Conservation (phyloP, 2,797 vertebrate species). For the Micropoecilia bifurca region DNA sequence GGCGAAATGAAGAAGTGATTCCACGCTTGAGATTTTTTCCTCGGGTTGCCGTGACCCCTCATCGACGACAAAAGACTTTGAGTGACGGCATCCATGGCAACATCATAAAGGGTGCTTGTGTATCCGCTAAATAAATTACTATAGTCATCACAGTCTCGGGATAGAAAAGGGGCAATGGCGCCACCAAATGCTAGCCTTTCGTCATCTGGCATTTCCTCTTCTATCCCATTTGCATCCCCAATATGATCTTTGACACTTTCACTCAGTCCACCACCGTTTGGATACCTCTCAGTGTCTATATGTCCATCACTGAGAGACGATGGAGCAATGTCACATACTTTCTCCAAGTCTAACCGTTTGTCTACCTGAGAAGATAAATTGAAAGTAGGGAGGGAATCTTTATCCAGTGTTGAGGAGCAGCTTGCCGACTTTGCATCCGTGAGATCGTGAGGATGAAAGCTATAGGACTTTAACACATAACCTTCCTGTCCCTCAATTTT, state of each 20-base stretch:
- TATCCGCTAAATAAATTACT: slow-evolving; percentile 92
- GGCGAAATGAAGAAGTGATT: slow-evolving; percentile 99
- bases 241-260: slow-evolving; percentile 80
- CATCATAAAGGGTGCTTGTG: slow-evolving; percentile 94
- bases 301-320: slow-evolving; percentile 68
- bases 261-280: slow-evolving; percentile 67
- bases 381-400: slow-evolving; percentile 82
- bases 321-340: slow-evolving; percentile 62
- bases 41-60: slow-evolving; percentile 87
- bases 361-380: slow-evolving; percentile 81
- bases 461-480: slow-evolving; percentile 86
- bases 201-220: slow-evolving; percentile 85
- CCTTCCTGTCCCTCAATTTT: slow-evolving; percentile 86
- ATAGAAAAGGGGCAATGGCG: slow-evolving; percentile 82
- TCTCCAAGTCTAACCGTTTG: slow-evolving; percentile 64
- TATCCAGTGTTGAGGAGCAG: slow-evolving; percentile 79
- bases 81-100: slow-evolving; percentile 98
- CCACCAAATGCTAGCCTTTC: slow-evolving; percentile 83
- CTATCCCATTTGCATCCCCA: slow-evolving; percentile 81
- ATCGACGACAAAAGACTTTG: slow-evolving; percentile 94
- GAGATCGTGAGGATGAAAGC: slow-evolving; percentile 74
- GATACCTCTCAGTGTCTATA: slow-evolving; percentile 52
- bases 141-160: slow-evolving; percentile 89
- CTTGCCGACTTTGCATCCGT: slow-evolving; percentile 59
- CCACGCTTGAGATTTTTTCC: slow-evolving; percentile 98